Conservation (phyloP, 2,888 invertebrate genomes). For the Xylota sylvarum region DNA sequence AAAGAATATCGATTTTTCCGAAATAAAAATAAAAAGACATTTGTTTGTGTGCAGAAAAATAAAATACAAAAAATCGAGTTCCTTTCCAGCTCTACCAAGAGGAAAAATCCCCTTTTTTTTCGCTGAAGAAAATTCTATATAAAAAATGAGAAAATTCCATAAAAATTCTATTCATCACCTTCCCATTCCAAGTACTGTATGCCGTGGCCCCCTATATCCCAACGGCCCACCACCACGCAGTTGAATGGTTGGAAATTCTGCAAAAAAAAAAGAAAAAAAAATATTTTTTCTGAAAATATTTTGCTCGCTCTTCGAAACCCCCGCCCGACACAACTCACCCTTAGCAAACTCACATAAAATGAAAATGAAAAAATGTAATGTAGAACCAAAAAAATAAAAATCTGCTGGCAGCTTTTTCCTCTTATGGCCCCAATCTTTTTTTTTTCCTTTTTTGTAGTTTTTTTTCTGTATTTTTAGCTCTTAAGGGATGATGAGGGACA, state of each 20-base stretch:
- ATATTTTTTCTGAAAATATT: slow-evolving; percentile 65
- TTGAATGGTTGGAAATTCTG: slow-evolving; percentile 61
- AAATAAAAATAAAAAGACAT: slow-evolving; percentile 16
- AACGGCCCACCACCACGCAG: slow-evolving; percentile 17
- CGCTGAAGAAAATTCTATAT: slow-evolving; percentile 63
- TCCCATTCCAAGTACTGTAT: slow-evolving; percentile 7
- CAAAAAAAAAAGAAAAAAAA: slow-evolving; percentile 59
- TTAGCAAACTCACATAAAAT: slow-evolving; percentile 46
- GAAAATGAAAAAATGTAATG: slow-evolving; percentile 72
- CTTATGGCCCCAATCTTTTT: slow-evolving; percentile 74
- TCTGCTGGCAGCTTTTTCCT: slow-evolving; percentile 69
- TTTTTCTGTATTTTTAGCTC: slow-evolving; percentile 46
- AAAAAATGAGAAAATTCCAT: slow-evolving; percentile 76
- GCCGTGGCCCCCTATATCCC: slow-evolving; percentile 11
- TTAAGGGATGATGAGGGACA: slow-evolving; percentile 68
- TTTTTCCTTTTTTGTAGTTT: slow-evolving; percentile 42
- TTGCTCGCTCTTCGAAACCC: slow-evolving; percentile 48
- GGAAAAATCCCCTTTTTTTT: slow-evolving; percentile 43
- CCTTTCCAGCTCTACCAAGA: slow-evolving; percentile 23
- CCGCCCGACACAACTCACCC: slow-evolving; percentile 25
- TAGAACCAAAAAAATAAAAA: slow-evolving; percentile 68
- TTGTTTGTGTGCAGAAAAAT: slow-evolving; percentile 8
- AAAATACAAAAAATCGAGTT: slow-evolving; percentile 37
- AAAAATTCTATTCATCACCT: slow-evolving; percentile 71
- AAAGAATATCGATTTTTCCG: slow-evolving; percentile 38